Conservation (phyloP, 2,113 vertebrate species). For the Pseudorectes ferrugineus region DNA sequence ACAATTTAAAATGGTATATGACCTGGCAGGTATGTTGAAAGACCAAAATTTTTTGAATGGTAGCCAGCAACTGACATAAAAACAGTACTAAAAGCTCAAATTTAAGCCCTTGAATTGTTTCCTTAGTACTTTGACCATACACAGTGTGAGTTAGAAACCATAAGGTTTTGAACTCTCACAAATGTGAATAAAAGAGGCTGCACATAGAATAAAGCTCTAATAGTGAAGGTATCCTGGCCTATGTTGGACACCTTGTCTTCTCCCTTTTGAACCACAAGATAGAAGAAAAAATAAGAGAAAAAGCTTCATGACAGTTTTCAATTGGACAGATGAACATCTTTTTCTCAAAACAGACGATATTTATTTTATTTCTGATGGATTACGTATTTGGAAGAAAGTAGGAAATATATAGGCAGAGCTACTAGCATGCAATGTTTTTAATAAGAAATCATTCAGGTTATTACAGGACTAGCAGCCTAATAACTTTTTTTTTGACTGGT, state of each 20-base stretch:
- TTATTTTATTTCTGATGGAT: not conserved
- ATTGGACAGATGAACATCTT: not conserved
- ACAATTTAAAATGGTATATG: not conserved
- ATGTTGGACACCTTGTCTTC: not conserved
- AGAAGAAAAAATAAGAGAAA: not conserved
- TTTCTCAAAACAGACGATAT: not conserved
- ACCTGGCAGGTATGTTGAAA: not conserved
- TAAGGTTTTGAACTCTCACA: not conserved
- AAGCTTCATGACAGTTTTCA: not conserved
- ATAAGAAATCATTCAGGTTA: not conserved
- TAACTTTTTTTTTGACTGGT: not conserved
- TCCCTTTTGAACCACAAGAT: not conserved
- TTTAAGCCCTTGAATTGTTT: not conserved
- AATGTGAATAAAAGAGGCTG: not conserved
- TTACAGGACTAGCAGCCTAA: not conserved
- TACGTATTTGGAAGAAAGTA: not conserved
- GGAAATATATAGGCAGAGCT: not conserved
- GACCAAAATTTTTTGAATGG: not conserved
- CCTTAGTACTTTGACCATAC: not conserved
- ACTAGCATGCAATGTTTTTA: not conserved
- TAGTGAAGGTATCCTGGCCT: not conserved
- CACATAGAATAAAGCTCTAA: not conserved
- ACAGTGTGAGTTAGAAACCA: not conserved
- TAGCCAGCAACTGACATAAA: not conserved
- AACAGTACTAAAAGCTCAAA: not conserved